Evolutionary conservation across 2,888 invertebrate species (phyloP).

Genomic region (Sphaeridia pumilis): DNA sequence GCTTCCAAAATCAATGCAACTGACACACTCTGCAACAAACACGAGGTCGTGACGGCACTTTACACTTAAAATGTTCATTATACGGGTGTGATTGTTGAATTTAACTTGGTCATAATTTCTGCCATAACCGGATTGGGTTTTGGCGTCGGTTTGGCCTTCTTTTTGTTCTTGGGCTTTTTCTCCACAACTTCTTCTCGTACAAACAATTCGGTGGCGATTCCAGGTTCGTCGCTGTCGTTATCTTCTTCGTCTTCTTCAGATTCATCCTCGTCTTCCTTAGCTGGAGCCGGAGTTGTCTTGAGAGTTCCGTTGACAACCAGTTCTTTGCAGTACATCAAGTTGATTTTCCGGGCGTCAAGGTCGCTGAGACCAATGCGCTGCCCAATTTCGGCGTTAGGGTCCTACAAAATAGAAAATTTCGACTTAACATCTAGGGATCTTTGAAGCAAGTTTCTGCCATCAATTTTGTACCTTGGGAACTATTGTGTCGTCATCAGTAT

Average conservation of each 20-base stretch:
- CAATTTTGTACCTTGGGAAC: constrained; percentile 38
- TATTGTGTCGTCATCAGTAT: constrained; percentile 41
- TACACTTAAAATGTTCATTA: no score
- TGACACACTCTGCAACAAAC: constrained; percentile 93
- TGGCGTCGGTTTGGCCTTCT: not conserved
- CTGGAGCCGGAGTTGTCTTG: not conserved
- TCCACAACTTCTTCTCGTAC: not conserved
- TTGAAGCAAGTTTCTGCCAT: not conserved
- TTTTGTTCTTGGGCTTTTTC: no score
- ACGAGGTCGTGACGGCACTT: no score
- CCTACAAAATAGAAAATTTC: constrained; percentile 46
- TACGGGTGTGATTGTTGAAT: no score
- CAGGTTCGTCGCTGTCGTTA: not conserved
- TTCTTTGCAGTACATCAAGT: constrained; percentile 28
- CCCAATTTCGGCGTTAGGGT: constrained; percentile 33
- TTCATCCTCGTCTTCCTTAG: not conserved
- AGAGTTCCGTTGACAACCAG: not conserved
- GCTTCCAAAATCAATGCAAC: constrained; percentile 58
- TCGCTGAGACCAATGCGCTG: constrained; percentile 34
- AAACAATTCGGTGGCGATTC: not conserved
- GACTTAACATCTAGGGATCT: no score
- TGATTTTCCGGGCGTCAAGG: constrained; percentile 34
- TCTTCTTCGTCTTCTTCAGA: not conserved
- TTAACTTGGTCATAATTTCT: not conserved
- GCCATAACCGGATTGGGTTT: not conserved